These are phyloP conservation scores for Temnothorax nylanderi DNA, from an alignment of 1,140 invertebrate genomes.

Conservation along the genomic window DNA sequence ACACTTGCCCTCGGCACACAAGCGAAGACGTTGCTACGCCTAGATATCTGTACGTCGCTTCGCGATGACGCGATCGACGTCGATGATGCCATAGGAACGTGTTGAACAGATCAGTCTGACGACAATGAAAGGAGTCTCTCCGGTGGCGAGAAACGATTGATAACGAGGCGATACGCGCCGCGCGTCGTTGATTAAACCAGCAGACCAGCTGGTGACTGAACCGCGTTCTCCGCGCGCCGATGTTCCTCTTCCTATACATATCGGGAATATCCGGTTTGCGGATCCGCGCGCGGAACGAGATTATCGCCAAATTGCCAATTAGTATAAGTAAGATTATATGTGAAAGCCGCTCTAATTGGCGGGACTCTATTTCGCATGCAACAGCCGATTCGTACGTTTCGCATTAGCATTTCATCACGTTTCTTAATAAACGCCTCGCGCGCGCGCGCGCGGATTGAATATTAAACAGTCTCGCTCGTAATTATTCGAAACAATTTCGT, in stretches of 20 bases:
- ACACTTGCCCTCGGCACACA: slow-evolving; percentile 32
- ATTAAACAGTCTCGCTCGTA: slow-evolving; percentile 14
- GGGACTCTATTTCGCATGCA: slow-evolving; percentile 27
- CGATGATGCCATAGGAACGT: background rate
- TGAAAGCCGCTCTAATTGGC: slow-evolving; percentile 34
- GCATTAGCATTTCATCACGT: slow-evolving; percentile 30
- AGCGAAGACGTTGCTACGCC: background rate
- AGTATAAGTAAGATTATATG: slow-evolving; percentile 49
- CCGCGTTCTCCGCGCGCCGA: background rate
- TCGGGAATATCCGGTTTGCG: slow-evolving; percentile 31
- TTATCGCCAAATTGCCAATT: slow-evolving; percentile 48
- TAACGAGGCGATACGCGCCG: background rate
- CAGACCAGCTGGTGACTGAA: too few relatives aligned
- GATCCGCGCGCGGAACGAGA: background rate
- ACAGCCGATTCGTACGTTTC: background rate
- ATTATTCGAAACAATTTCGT: slow-evolving; percentile 38
- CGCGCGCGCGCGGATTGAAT: slow-evolving; percentile 29
- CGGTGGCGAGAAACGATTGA: background rate
- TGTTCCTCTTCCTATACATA: background rate
- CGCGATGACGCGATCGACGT: slow-evolving; percentile 28
- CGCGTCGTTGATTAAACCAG: background rate
- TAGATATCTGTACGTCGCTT: background rate
- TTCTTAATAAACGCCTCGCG: slow-evolving; percentile 5
- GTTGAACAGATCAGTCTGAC: background rate
- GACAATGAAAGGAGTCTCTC: background rate